These are phyloP conservation scores for Pteromalus puparum DNA, from an alignment of 1,140 invertebrate genomes.

Conservation along the genomic window DNA sequence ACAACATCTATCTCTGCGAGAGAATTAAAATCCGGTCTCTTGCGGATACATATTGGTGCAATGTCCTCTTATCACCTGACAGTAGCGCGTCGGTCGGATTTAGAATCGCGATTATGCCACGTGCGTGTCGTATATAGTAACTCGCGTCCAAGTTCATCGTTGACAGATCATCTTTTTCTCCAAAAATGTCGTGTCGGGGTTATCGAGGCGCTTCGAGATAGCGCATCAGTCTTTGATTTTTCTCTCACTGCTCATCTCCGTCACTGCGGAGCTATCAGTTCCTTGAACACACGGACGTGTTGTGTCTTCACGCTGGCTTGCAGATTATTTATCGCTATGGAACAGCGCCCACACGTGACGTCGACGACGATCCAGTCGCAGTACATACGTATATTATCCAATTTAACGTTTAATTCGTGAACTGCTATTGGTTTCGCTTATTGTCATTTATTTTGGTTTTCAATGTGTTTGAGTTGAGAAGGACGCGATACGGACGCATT, in stretches of 20 bases:
- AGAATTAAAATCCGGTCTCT: neutral
- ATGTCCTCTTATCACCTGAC: conserved; percentile 41
- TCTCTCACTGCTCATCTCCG: conserved; percentile 26
- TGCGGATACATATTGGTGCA: conserved; percentile 15
- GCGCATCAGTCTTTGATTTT: neutral
- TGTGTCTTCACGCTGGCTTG: conserved; percentile 60
- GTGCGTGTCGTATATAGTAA: neutral
- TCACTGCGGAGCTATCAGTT: conserved; percentile 52
- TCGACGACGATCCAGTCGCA: neutral
- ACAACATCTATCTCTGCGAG: neutral
- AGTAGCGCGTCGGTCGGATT: neutral
- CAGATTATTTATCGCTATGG: conserved; percentile 54
- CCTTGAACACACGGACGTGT: conserved; percentile 59
- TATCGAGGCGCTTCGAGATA: conserved; percentile 59
- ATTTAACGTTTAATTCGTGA: too few species aligned
- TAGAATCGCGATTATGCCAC: conserved; percentile 13
- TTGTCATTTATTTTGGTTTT: too few species aligned
- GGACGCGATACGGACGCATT: too few species aligned
- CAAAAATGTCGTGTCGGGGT: conserved; percentile 53
- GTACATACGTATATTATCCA: too few species aligned
- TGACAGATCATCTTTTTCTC: conserved; percentile 17
- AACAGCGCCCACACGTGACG: conserved; percentile 53
- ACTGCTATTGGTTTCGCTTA: too few species aligned
- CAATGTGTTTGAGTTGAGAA: too few species aligned
- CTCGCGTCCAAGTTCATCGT: neutral